phyloP scores from a whole-genome alignment of 2,888 invertebrate species.

The Cerastoderma edule region DNA sequence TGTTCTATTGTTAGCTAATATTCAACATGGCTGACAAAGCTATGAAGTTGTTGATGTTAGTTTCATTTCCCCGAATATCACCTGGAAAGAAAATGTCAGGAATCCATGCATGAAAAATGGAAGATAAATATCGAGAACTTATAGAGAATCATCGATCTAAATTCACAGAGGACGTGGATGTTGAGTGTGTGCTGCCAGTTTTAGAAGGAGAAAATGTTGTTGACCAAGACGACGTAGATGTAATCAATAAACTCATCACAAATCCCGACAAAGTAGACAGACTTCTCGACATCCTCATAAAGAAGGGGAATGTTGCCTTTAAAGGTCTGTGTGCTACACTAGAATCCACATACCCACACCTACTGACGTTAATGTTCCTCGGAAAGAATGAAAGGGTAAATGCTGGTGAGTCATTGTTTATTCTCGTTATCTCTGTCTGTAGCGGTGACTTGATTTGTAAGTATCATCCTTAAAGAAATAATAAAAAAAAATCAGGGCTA shows the following conservation, averaged over 20 bases:
- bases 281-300: constrained; percentile 72
- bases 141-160: constrained; percentile 72
- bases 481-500: too few relatives aligned
- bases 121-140: constrained; percentile 74
- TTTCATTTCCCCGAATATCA: constrained; percentile 8
- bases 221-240: constrained; percentile 66
- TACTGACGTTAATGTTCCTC: constrained; percentile 76
- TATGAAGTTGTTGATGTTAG: background rate
- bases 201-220: constrained; percentile 71
- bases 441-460: too few relatives aligned
- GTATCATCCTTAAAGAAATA: too few relatives aligned
- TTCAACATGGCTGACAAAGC: constrained; percentile 61
- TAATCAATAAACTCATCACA: constrained; percentile 70
- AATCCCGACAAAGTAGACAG: constrained; percentile 72
- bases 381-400: constrained; percentile 49
- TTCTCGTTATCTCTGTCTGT: too few relatives aligned
- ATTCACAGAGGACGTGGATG: constrained; percentile 69
- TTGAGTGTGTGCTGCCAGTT: constrained; percentile 69
- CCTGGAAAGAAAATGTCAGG: constrained; percentile 3
- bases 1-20: constrained; percentile 49
- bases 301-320: constrained; percentile 72
- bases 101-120: constrained; percentile 51
- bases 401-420: constrained; percentile 35
- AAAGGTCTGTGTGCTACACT: constrained; percentile 71
- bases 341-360: constrained; percentile 74